Evolutionary conservation across 2,888 invertebrate species (phyloP), one percentile per base, ranked within the genome.

Genomic region (Oligia fasciuncula): DNA sequence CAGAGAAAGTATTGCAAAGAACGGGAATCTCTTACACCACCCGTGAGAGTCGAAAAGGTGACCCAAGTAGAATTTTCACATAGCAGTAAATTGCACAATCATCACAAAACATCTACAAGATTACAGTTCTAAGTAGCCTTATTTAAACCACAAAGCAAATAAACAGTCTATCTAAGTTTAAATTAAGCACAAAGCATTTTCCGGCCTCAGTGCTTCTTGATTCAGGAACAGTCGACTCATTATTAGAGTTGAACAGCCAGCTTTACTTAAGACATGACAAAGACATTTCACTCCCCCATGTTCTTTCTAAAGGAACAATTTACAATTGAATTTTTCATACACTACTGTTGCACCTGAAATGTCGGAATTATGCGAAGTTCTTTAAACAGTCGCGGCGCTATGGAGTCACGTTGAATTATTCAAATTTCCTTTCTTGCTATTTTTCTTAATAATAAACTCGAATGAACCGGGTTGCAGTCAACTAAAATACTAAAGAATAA

Each of bases 291-390:
- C 60, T 82, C 40, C 66, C 63, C 62, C 74, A 35, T 76, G 76
- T 80, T 76, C 66, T 75, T 67, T 79, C 62, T 79, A 76, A 81
- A 77, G 69, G 69, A 82, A 89, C 75, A 79, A 85, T 87, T 83
- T 80, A 81, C 76, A 88, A 82, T 88, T 77, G 88, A 87, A 75
- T 86, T 69, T 89, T 78, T 88, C 88, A 85, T 90, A 84, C 76
- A 90, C 76, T 76, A 49, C 62, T 71, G 77, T 78, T 81, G 75
- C 84, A 87, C 89, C 87, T 89, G 88, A 80, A 91, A 92, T 89
- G 91, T 85, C 78, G 74, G 85, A 92, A 93, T 93, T 93, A 93
- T 93, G 92, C 93, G 77, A 85, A 86, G 90, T 89, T 89, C 85
- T 88, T 89, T 91, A 89, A 89, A 91, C 91, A 92, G 92, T 91